Conservation (phyloP, 2,113 vertebrate species). For the Gnathonemus longibarbis region DNA sequence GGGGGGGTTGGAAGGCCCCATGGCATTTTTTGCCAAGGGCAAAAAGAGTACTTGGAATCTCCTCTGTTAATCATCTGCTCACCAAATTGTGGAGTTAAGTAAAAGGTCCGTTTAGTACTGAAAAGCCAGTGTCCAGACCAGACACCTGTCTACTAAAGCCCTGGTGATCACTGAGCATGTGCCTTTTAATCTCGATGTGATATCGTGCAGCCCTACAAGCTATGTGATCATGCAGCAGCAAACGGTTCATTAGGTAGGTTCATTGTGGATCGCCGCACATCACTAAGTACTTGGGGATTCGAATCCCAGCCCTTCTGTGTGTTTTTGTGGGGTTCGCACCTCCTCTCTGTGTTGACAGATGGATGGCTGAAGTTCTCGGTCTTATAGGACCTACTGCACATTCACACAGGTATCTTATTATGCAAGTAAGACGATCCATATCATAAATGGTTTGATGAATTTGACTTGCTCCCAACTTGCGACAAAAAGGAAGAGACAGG, state of each 20-base stretch:
- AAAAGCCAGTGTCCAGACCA: neutral
- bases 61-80: neutral
- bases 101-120: neutral
- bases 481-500: neutral
- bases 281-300: neutral
- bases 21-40: neutral
- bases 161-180: neutral
- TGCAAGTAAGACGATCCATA: too few species aligned
- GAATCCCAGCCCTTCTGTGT: neutral
- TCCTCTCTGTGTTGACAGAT: neutral
- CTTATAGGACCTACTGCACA: neutral
- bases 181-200: neutral
- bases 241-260: neutral
- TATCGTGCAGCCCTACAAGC: neutral
- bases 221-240: too few species aligned
- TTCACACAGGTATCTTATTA: neutral
- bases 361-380: neutral
- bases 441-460: neutral
- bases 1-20: neutral
- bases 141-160: neutral
- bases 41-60: neutral
- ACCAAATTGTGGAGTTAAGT: neutral
- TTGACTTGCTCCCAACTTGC: neutral
- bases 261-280: neutral
- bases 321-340: too few species aligned